Conservation (phyloP, 1,140 invertebrate genomes). For the Berghia stephanieae region DNA sequence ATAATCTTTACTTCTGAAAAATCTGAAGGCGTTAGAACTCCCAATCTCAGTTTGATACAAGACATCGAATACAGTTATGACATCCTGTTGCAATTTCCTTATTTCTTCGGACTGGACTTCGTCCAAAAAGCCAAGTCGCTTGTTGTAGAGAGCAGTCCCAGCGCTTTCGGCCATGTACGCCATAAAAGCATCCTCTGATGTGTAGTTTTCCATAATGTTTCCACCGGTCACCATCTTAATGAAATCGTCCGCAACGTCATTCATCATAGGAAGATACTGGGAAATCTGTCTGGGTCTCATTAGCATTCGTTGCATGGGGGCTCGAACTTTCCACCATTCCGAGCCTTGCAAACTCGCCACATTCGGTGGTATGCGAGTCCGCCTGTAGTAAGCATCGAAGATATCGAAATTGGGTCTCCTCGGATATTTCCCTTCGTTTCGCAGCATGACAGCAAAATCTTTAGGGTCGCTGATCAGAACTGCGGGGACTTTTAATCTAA, state of each 20-base stretch:
- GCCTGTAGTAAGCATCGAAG: neutral
- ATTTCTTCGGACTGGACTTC: neutral
- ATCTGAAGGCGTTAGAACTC: too few relatives aligned
- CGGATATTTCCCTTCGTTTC: slow-evolving; percentile 20
- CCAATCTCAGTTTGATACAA: too few relatives aligned
- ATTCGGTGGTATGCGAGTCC: too few relatives aligned
- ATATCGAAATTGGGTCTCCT: neutral
- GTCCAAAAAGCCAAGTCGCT: neutral
- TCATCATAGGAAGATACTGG: neutral
- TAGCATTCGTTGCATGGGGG: neutral
- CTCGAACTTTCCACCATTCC: neutral
- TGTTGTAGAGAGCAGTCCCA: neutral
- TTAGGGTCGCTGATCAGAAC: slow-evolving; percentile 9
- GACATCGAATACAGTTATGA: neutral
- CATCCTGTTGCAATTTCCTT: neutral
- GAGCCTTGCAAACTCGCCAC: too few relatives aligned
- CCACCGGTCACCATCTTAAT: neutral
- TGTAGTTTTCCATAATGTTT: neutral
- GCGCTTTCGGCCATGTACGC: neutral
- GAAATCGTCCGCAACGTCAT: slow-evolving; percentile 5
- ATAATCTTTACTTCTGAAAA: too few relatives aligned
- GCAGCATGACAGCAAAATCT: slow-evolving; percentile 8
- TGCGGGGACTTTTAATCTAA: neutral
- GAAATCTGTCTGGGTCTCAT: neutral
- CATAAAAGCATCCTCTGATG: neutral